Percentiles rank a stretch among this genome's conserved stretches.
Conservation (phyloP, 2,113 vertebrate species). For the Pan troglodytes region DNA sequence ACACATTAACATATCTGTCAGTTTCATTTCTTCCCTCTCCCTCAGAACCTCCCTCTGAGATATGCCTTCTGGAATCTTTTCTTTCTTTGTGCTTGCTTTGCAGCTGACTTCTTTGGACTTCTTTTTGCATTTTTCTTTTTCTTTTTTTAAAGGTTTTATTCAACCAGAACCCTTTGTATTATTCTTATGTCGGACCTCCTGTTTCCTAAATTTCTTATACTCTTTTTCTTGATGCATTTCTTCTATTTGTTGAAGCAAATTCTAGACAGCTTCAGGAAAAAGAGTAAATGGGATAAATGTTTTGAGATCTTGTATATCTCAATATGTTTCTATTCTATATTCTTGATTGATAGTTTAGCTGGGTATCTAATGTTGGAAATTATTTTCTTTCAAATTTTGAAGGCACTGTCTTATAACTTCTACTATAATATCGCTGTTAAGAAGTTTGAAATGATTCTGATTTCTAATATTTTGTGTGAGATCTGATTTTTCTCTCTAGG, state of each 20-base stretch:
- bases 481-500: neutral
- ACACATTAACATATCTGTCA: fast-evolving
- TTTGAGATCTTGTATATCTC: neutral
- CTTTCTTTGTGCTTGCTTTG: neutral
- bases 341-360: neutral
- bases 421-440: neutral
- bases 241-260: neutral
- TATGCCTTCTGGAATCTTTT: neutral
- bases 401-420: neutral
- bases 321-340: neutral
- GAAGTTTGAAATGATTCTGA: neutral
- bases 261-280: neutral
- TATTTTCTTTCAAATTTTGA: neutral
- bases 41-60: neutral
- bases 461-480: neutral
- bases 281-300: neutral
- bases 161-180: no score
- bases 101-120: neutral
- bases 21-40: neutral
- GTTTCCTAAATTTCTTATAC: neutral
- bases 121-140: neutral
- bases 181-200: neutral
- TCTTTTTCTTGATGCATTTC: neutral
- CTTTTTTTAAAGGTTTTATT: no score
- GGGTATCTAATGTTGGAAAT: neutral